Evolutionary conservation across 2,888 invertebrate genomes (phyloP), one percentile per base, ranked within the genome.

Genomic region (Cantharis flavilabris): DNA sequence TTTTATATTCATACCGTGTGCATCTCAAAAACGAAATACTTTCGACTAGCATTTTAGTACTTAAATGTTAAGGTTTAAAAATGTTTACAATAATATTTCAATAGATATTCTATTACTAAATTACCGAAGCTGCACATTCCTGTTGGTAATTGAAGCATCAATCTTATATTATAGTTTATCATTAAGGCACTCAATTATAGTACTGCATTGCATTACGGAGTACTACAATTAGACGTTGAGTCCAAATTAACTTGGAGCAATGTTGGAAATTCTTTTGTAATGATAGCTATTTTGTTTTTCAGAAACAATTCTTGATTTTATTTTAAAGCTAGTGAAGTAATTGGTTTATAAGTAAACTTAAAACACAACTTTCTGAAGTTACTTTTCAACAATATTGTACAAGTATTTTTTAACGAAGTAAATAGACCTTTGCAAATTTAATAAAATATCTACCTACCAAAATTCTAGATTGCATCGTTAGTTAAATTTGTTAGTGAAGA

Each of bases 401-500:
- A 28, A 13, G 5, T 33, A 33, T 49, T n/a, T 5, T n/a, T 7
- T n/a, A n/a, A 49, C 7, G 7, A 49, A n/a, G 9, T 49, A 49
- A 49, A 49, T 1, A 7, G 4, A 49, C n/a, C 7, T 2, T n/a
- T 49, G 9, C 5, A 49, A 9, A 7, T 49, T n/a, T 49, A 49
- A 49, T 49, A n/a, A 49, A n/a, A n/a, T 49, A n/a, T 5, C 26
- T 67, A 23, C 20, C 5, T 9, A 23, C 16, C 20, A 11, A 30
- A 69, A 69, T 28, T 23, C 1, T 69, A 3, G 5, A 69, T 69
- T 69, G 30, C n/a, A 23, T 69, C 26, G n/a, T 69, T 26, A 69
- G 62, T 26, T 18, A 23, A 72, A 20, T 23, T 62, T 63, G 65
- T 69, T 62, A 69, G 71, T 30, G 49, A 73, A 73, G 73, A 67